Base-by-base conservation (phyloP, 2,888 invertebrate species). In the Perdita meconis region DNA sequence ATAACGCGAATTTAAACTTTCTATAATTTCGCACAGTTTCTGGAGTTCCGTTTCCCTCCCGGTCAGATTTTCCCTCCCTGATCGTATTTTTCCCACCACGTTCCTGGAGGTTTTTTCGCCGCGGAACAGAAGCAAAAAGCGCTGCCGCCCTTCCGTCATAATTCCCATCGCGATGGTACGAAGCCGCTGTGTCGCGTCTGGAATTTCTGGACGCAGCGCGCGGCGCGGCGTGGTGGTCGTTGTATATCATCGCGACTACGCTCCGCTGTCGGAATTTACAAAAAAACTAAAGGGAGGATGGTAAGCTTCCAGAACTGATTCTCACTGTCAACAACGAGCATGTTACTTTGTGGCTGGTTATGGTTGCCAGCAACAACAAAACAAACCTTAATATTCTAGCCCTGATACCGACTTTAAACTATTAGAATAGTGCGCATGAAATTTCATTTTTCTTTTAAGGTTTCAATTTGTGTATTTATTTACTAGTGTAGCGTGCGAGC, bases 61-160 rank as follows among this genome's bases (percentile, higher is more conserved):
- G 53, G 19, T 22, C 22, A 6, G 22, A 70, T 57, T 36, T 44
- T 26, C 10, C 10, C 10, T 38, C n/a, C 34, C 34, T 44, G 24
- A 2, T 13, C 44, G 13, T 53, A 22, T 22, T 26, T 59, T 44
- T 24, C 36, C 10, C 10, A 24, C 40, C 40, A 8, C 64, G 51
- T 59, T 71, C 44, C 65, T 68, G 47, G n/a, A 26, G n/a, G n/a
- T 55, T 56, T 55, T 70, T 55, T 55, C 13, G 30, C 40, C 51
- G 44, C 5, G 12, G 13, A 16, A 26, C 19, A 42, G 66, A 55
- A 44, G 53, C 40, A 78, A 59, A 72, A 67, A 77, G 68, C 57
- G 65, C 70, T 42, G 65, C 50, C 56, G 61, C 76, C 80, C 66
- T 78, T 86, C 69, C 77, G 82, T 86, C 86, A 86, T 86, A 86